Evolutionary conservation across 2,113 vertebrate species (phyloP).

Genomic region (Oreochromis niloticus): DNA sequence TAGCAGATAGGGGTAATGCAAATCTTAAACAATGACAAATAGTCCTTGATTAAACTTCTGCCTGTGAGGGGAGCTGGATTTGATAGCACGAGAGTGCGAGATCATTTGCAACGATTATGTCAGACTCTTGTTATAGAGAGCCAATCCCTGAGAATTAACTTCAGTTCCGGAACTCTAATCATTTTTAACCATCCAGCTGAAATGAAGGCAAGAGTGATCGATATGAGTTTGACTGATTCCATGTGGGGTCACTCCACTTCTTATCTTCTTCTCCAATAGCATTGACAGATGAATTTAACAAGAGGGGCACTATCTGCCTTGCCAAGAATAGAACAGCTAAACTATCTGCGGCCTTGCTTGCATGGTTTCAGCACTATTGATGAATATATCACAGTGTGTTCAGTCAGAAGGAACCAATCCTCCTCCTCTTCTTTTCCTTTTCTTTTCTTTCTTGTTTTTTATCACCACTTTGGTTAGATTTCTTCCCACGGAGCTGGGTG

Average conservation of each 20-base stretch:
- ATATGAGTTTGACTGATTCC: constrained; percentile 47
- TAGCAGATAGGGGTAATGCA: not conserved
- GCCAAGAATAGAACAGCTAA: constrained; percentile 34
- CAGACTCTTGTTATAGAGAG: constrained; percentile 47
- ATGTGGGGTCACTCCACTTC: constrained; percentile 20
- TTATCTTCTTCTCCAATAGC: constrained; percentile 47
- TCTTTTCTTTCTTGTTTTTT: not conserved
- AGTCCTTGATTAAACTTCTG: constrained; percentile 34
- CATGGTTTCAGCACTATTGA: constrained; percentile 50
- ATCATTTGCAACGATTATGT: constrained; percentile 67
- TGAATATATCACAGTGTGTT: constrained; percentile 44
- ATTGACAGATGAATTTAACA: constrained; percentile 59
- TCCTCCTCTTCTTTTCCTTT: not conserved
- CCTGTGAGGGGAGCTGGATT: constrained; percentile 10
- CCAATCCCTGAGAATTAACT: constrained; percentile 59
- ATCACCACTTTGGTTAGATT: not conserved
- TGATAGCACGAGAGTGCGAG: constrained; percentile 2
- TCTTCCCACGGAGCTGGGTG: not conserved
- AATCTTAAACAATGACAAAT: constrained; percentile 35
- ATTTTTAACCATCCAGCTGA: constrained; percentile 48
- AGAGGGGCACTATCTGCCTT: constrained; percentile 22
- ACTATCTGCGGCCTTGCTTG: constrained; percentile 15
- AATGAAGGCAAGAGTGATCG: constrained; percentile 50
- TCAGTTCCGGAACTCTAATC: constrained; percentile 52
- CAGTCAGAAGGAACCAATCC: constrained; percentile 33